Percentiles rank a stretch among this genome's conserved stretches.
phyloP scores from a whole-genome alignment of 2,888 invertebrate genomes.

The Rhamphomyia laevipes region DNA sequence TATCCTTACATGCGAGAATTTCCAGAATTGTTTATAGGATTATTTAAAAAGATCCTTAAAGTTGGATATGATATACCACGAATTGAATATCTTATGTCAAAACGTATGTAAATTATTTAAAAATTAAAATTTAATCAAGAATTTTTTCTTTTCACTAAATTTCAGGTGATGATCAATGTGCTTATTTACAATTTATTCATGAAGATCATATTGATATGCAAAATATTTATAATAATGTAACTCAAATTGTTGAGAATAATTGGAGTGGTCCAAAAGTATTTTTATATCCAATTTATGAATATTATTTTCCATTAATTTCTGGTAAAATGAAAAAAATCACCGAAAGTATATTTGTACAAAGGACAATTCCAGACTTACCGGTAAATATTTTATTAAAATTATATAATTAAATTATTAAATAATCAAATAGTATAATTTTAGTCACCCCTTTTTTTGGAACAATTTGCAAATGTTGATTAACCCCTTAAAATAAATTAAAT shows the following conservation, averaged over 20 bases:
- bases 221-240: conserved; percentile 27
- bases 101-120: conserved; percentile 18
- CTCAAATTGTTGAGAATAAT: conserved; percentile 28
- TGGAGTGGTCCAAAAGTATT: conserved; percentile 33
- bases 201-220: conserved; percentile 33
- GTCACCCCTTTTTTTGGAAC: conserved; percentile 27
- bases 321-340: conserved; percentile 29
- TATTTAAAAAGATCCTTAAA: conserved; percentile 30
- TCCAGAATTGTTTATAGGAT: conserved; percentile 28
- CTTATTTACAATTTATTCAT: conserved; percentile 26
- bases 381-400: conserved; percentile 19
- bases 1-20: conserved; percentile 34
- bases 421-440: too few species aligned
- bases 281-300: conserved; percentile 34
- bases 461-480: conserved; percentile 4
- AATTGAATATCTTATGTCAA: conserved; percentile 34
- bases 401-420: too few species aligned
- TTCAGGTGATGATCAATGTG: conserved; percentile 24
- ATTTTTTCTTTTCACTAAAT: conserved; percentile 1
- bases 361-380: conserved; percentile 28
- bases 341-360: conserved; percentile 32
- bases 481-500: conserved; percentile 12
- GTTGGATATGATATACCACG: conserved; percentile 36
- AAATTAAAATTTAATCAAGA: not conserved
- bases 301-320: conserved; percentile 31